Conservation (phyloP, 2,888 invertebrate genomes). For the Lochmaea crataegi region DNA sequence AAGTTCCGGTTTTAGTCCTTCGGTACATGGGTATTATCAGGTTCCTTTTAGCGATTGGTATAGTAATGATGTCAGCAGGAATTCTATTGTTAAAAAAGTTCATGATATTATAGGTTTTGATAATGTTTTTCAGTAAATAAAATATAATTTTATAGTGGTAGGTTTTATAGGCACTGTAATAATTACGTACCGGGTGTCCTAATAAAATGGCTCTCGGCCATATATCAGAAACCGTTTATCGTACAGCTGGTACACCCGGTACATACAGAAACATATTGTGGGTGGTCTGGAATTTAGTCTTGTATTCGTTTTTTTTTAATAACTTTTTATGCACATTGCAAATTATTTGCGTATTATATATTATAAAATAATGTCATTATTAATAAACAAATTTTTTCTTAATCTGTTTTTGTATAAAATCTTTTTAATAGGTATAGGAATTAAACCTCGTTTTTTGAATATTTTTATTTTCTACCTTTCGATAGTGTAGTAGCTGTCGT, state of each 20-base stretch:
- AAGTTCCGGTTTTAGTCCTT: constrained; percentile 32
- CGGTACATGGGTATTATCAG: constrained; percentile 44
- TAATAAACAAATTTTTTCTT: not conserved
- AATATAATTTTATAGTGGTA: too few relatives aligned
- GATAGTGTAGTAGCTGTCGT: too few relatives aligned
- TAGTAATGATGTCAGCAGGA: constrained; percentile 48
- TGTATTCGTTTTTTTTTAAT: not conserved
- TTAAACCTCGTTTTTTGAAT: not conserved
- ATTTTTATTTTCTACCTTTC: not conserved
- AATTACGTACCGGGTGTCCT: too few relatives aligned
- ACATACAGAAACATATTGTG: not conserved
- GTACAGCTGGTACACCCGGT: too few relatives aligned
- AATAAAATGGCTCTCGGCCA: too few relatives aligned
- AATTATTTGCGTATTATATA: not conserved
- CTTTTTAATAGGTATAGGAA: not conserved
- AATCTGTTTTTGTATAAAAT: not conserved
- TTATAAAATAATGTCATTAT: not conserved
- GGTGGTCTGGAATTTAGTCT: not conserved
- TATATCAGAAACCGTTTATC: too few relatives aligned
- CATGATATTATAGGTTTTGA: constrained; percentile 53
- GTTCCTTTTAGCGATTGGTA: constrained; percentile 52
- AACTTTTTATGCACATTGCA: not conserved
- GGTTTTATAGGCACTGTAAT: too few relatives aligned
- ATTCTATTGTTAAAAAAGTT: constrained; percentile 52
- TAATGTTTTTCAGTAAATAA: constrained; percentile 35